A percentile compares a stretch with the other conserved stretches of the same genome.
phyloP scores from a whole-genome alignment of 2,113 vertebrate genomes.

The Dolichotis patagonum region DNA sequence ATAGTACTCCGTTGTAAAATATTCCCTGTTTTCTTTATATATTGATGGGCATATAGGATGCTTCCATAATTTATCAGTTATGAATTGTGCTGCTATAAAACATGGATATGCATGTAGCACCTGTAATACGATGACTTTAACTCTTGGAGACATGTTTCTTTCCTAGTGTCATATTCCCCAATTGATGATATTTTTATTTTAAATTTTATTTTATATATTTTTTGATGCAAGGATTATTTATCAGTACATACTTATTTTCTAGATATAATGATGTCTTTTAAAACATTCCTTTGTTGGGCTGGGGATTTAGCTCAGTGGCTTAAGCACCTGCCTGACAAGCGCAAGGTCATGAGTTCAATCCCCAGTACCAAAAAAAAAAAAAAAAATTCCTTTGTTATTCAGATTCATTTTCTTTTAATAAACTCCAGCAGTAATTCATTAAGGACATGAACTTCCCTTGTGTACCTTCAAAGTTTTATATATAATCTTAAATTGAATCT shows the following conservation, averaged over 20 bases:
- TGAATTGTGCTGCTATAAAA: not conserved
- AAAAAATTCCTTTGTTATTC: no score
- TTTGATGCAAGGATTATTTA: conserved; percentile 27
- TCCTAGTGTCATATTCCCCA: not conserved
- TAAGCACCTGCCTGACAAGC: no score
- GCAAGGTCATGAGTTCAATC: no score
- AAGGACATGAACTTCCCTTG: conserved; percentile 2
- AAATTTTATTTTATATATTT: conserved; percentile 26
- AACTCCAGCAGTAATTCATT: conserved; percentile 23
- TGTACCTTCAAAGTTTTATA: conserved; percentile 23
- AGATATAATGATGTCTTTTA: not conserved
- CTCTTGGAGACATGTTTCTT: not conserved
- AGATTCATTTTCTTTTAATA: not conserved
- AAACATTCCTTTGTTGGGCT: conserved; percentile 43
- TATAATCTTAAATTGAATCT: conserved; percentile 53
- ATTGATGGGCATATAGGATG: not conserved
- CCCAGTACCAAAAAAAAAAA: no score
- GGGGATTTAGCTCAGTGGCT: no score
- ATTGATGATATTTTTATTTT: not conserved
- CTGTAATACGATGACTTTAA: not conserved
- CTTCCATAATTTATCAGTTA: not conserved
- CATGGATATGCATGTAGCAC: not conserved
- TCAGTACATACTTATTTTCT: conserved; percentile 22
- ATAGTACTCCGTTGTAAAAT: not conserved
- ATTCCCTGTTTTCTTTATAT: not conserved